Base-by-base conservation (phyloP, 2,888 invertebrate species). In the Escarpia spicata region DNA sequence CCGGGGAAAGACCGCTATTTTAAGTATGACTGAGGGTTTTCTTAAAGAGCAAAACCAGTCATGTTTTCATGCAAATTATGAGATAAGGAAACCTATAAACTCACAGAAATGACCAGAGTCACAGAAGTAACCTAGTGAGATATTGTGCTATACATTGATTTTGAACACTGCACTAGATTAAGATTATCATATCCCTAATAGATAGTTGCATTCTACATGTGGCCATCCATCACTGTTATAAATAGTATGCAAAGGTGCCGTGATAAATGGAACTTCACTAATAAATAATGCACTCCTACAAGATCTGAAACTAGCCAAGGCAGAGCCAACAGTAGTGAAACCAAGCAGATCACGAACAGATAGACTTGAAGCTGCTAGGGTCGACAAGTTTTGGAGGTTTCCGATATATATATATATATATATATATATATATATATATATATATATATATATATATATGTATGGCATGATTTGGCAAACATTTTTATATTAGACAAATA, bases 121-220 rank as follows among this genome's bases (percentile, higher is more conserved):
- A 60, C 60, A 60, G 60, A n/a, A 75, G 19, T n/a, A 26, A 75
- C 75, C 75, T 4, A 75, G 75, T n/a, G n/a, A 75, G 75, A 75
- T n/a, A n/a, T 75, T 26, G 75, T 75, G 75, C 75, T n/a, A 75
- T n/a, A 75, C 75, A 75, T 75, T 75, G 75, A 75, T 75, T 75
- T 75, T 52, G 15, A 75, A 75, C 75, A 75, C 75, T 75, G 75
- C 75, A 75, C 75, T 75, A 75, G 75, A 75, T 75, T 75, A 75
- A 75, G 75, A 75, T 75, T 26, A 75, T 75, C 75, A 75, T 75
- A 75, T 75, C 75, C 19, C 75, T 75, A 75, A 75, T 75, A 75
- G 75, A 75, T 26, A 75, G 75, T 75, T 75, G 75, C 75, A 75
- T 75, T 75, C 75, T 75, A 2, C 6, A 6, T 6, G 26, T 75